phyloP scores from a whole-genome alignment of 1,140 invertebrate genomes.

The Pseudomyrmex concolor region DNA sequence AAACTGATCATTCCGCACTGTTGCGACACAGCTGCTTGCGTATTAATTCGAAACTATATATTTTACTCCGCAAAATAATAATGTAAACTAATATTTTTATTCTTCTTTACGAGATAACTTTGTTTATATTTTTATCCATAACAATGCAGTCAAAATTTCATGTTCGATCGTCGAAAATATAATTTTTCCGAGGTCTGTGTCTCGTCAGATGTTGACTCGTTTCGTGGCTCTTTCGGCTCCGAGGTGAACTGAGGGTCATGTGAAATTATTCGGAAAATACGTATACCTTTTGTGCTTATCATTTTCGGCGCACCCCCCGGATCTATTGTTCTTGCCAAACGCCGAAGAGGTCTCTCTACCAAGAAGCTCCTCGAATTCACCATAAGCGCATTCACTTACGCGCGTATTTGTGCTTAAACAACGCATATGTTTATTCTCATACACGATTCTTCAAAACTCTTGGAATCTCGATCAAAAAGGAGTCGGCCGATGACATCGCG shows the following conservation, averaged over 20 bases:
- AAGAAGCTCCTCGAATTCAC: neutral
- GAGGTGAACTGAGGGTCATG: conserved; percentile 64
- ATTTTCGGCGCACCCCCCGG: conserved; percentile 9
- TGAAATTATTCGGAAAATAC: conserved; percentile 82
- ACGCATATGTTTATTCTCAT: conserved; percentile 70
- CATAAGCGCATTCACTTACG: conserved; percentile 10
- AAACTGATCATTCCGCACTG: conserved; percentile 31
- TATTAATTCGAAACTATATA: conserved; percentile 7
- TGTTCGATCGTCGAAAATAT: conserved; percentile 23
- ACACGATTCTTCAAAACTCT: conserved; percentile 67
- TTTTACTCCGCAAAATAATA: too few species aligned
- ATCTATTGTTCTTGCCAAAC: conserved; percentile 74
- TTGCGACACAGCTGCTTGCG: neutral
- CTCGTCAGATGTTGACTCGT: conserved; percentile 1
- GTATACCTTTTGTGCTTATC: conserved; percentile 74
- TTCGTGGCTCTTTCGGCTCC: conserved; percentile 68
- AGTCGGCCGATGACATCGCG: conserved; percentile 63
- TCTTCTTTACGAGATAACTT: too few species aligned
- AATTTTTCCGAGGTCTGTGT: neutral
- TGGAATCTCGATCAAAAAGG: conserved; percentile 72
- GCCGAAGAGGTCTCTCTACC: conserved; percentile 67
- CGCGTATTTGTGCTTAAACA: conserved; percentile 57
- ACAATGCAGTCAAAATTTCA: neutral
- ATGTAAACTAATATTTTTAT: too few species aligned
- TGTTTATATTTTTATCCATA: too few species aligned